Conservation (phyloP, 1,140 invertebrate species). For the Cydia amplana region DNA sequence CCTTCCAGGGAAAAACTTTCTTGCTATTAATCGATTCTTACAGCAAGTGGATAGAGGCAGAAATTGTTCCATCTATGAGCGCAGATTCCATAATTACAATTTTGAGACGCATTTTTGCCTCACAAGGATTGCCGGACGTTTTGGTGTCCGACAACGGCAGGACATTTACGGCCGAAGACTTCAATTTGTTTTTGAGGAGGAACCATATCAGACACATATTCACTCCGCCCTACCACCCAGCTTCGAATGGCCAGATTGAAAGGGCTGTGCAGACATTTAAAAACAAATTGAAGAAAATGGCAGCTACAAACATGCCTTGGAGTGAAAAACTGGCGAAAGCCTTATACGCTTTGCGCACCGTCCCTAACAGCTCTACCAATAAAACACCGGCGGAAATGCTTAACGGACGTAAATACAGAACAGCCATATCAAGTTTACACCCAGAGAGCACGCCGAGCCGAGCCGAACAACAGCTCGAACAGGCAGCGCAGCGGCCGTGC, state of each 20-base stretch:
- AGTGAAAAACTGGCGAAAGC: conserved; percentile 87
- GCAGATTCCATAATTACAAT: conserved; percentile 36
- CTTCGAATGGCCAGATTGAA: conserved; percentile 56
- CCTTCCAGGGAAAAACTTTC: conserved; percentile 45
- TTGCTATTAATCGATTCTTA: conserved; percentile 49
- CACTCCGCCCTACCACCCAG: conserved; percentile 53
- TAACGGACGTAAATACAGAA: conserved; percentile 30
- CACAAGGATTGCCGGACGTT: conserved; percentile 55
- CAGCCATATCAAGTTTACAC: conserved; percentile 10
- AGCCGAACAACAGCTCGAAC: background rate
- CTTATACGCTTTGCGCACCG: conserved; percentile 91
- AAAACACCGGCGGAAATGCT: conserved; percentile 34
- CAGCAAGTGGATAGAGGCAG: conserved; percentile 50
- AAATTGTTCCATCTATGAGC: conserved; percentile 31
- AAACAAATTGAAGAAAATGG: conserved; percentile 37
- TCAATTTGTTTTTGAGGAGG: conserved; percentile 53
- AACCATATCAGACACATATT: conserved; percentile 51
- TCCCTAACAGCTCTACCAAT: conserved; percentile 88
- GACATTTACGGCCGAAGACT: conserved; percentile 59
- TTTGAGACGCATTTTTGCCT: conserved; percentile 48
- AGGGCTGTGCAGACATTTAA: conserved; percentile 48
- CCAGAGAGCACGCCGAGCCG: background rate
- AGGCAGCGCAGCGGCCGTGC: conserved; percentile 13
- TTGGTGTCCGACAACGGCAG: conserved; percentile 65
- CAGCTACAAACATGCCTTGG: conserved; percentile 6